Conservation (phyloP, 1,140 invertebrate species). For the Sinonovacula constricta region DNA sequence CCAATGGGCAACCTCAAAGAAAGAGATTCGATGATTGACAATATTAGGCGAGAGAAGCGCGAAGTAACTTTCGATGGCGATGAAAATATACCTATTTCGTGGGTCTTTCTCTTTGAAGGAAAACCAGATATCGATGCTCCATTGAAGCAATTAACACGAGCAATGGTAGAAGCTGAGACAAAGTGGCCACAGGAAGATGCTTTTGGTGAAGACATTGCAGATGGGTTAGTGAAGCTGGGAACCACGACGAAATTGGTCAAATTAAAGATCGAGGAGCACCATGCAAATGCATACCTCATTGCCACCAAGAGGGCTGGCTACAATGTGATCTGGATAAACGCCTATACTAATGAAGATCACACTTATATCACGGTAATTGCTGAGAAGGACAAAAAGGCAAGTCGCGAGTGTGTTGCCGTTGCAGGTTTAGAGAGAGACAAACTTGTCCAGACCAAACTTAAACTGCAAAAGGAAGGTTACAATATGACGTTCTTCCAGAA, state of each 20-base stretch:
- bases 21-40: too few species aligned
- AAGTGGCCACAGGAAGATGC: conserved; percentile 57
- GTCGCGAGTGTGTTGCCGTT: conserved; percentile 58
- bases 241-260: conserved; percentile 51
- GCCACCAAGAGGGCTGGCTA: conserved; percentile 62
- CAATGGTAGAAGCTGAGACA: conserved; percentile 56
- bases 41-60: conserved; percentile 6
- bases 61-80: background rate
- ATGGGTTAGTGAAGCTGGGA: conserved; percentile 46
- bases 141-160: conserved; percentile 56
- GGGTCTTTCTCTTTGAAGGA: conserved; percentile 65
- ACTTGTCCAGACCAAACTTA: conserved; percentile 62
- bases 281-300: conserved; percentile 63
- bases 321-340: conserved; percentile 68
- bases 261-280: conserved; percentile 67
- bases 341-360: conserved; percentile 52
- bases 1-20: too few species aligned
- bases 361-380: conserved; percentile 68
- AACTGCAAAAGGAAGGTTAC: conserved; percentile 62
- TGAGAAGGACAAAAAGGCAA: conserved; percentile 32
- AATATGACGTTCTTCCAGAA: conserved; percentile 73
- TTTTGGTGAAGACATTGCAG: conserved; percentile 64
- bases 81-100: conserved; percentile 53
- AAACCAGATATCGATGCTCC: conserved; percentile 55
- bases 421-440: conserved; percentile 63